These are phyloP conservation scores for Halisarca cf. caerulea DNA, from an alignment of 37 sponge, comb jelly and placozoan genomes.

Conservation along the genomic window DNA sequence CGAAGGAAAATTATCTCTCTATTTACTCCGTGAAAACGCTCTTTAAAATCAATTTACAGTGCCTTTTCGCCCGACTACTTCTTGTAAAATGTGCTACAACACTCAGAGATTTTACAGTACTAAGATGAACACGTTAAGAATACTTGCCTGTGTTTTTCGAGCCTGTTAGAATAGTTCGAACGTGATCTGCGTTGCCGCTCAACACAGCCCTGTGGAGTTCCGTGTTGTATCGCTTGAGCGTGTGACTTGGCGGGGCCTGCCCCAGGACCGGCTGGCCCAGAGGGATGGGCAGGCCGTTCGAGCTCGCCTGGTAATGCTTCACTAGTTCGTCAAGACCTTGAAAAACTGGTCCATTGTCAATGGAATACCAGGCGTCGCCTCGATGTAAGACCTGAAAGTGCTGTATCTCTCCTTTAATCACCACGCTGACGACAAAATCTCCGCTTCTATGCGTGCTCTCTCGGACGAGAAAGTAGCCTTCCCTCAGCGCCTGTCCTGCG, in stretches of 20 bases:
- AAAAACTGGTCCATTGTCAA: conserved; percentile 89
- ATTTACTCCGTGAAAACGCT: no score
- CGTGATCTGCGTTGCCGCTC: conserved; percentile 30
- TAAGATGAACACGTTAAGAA: no score
- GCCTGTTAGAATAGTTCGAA: conserved; percentile 25
- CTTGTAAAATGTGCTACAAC: no score
- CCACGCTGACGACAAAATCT: conserved; percentile 72
- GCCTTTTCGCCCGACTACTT: no score
- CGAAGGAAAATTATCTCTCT: no score
- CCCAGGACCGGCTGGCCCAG: conserved; percentile 62
- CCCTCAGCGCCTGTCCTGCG: conserved; percentile 31
- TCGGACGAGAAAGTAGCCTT: conserved; percentile 82
- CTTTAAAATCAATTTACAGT: no score
- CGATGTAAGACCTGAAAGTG: conserved; percentile 86
- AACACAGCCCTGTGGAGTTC: conserved; percentile 75
- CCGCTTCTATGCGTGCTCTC: conserved; percentile 77
- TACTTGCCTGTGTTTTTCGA: conserved; percentile 1
- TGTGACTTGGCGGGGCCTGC: conserved; percentile 54
- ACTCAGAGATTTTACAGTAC: no score
- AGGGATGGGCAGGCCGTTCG: conserved; percentile 76
- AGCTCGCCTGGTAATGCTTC: conserved; percentile 55
- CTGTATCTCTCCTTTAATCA: conserved; percentile 64
- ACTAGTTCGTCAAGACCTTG: conserved; percentile 87
- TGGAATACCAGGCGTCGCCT: conserved; percentile 84
- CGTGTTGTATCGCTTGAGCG: conserved; percentile 61